Percentiles rank a stretch among this genome's conserved stretches.
These are phyloP conservation scores for Drosophila tristis DNA, from an alignment of 1,140 invertebrate species.

Conservation along the genomic window DNA sequence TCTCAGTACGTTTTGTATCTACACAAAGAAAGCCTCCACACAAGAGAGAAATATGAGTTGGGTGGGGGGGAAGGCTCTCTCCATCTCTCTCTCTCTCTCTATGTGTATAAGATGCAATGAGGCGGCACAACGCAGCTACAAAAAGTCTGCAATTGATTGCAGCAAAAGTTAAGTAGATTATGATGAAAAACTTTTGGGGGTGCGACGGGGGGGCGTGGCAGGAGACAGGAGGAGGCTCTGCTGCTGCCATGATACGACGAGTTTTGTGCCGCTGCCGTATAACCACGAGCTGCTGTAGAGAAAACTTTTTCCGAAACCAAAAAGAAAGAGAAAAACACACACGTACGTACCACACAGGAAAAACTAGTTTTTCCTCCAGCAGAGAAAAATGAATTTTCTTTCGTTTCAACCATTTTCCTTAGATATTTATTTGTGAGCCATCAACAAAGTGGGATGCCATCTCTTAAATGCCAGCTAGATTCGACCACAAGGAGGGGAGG, in stretches of 20 bases:
- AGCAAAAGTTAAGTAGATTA: constrained; percentile 83
- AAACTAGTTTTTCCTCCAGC: constrained; percentile 60
- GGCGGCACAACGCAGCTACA: constrained; percentile 54
- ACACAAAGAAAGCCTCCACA: constrained; percentile 67
- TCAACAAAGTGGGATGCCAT: constrained; percentile 42
- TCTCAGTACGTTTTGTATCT: constrained; percentile 58
- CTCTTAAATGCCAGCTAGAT: constrained; percentile 37
- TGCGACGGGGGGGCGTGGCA: background rate
- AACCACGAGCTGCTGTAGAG: constrained; percentile 41
- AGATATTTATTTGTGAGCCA: constrained; percentile 66
- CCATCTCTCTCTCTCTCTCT: constrained; percentile 29
- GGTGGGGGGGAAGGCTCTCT: constrained; percentile 7
- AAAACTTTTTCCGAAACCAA: constrained; percentile 57
- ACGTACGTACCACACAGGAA: constrained; percentile 23
- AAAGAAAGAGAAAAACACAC: constrained; percentile 6
- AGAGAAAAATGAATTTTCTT: constrained; percentile 45
- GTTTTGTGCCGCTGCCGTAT: constrained; percentile 40
- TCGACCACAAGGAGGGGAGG: constrained; percentile 7
- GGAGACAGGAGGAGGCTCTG: constrained; percentile 20
- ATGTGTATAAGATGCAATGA: constrained; percentile 72
- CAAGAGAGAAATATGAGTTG: constrained; percentile 22
- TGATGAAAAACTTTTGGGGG: constrained; percentile 74
- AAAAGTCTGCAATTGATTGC: constrained; percentile 76
- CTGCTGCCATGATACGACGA: constrained; percentile 57
- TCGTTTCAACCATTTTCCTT: constrained; percentile 43